Base-by-base conservation (phyloP, 2,797 vertebrate species). In the Cebuella pygmaea region DNA sequence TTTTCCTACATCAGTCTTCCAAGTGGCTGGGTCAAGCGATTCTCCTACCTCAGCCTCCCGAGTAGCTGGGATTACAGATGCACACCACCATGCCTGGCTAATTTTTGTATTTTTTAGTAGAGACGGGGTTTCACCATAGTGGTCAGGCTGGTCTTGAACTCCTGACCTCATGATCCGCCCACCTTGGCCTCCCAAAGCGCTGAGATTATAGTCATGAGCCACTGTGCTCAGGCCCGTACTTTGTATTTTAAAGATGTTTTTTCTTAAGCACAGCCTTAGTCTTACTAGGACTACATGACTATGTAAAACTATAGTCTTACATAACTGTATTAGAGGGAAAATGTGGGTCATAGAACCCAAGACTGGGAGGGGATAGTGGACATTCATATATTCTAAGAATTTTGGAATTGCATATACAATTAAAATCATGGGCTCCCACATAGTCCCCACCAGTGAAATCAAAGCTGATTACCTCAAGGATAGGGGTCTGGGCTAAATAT, bases 321-420 rank as follows among this genome's bases (percentile, higher is more conserved):
- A 59, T 44, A 52, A 87, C 39, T 27, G 30, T 41, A 48, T 90
- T 94, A 96, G 76, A 92, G 88, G 90, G 50, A 97, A 97, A 95
- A 46, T 15, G 30, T 82, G 67, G 95, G 84, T 97, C 96, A 97
- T 84, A 82, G 96, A 97, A 94, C 61, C 90, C 24, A 81, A 93
- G 89, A n/a, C 82, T 83, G 90, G 67, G 74, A 95, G 72, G 78
- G 61, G 81, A 76, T 6, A 41, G 81, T 78, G 78, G 88, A 80
- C 52, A 92, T 46, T 92, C 46, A 61, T 59, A 91, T 55, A 20
- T 57, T 89, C 82, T 83, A 27, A 64, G 80, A 57, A 86, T 94
- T 64, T 88, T 46, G 84, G 64, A 93, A 93, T 46, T n/a, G 75
- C 82, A 59, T 46, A 9, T 4, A 39, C 27, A 84, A 78, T 88